Conservation (phyloP, 2,888 invertebrate genomes). For the Aethes cnicana region DNA sequence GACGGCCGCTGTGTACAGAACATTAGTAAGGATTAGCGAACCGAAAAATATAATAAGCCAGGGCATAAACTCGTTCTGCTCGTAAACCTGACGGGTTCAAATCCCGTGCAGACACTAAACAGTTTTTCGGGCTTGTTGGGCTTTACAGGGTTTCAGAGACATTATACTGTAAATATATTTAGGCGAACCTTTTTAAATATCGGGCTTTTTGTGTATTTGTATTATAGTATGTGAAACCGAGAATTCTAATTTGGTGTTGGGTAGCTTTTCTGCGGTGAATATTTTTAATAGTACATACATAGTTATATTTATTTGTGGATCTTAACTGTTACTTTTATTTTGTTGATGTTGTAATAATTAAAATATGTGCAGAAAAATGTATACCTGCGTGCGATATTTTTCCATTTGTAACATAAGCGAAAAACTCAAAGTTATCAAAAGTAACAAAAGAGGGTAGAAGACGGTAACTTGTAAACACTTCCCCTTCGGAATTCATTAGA, state of each 20-base stretch:
- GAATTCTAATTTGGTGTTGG: too few species aligned
- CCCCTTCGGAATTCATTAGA: slow-evolving; percentile 23
- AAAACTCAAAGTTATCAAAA: not conserved
- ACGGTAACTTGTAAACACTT: slow-evolving; percentile 21
- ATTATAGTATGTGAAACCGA: too few species aligned
- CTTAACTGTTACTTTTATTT: too few species aligned
- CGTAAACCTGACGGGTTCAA: slow-evolving; percentile 1
- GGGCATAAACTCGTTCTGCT: not conserved
- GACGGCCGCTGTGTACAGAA: not conserved
- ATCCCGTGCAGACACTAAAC: slow-evolving; percentile 9
- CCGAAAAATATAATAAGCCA: slow-evolving; percentile 10
- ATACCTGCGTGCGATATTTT: too few species aligned
- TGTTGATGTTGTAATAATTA: not conserved
- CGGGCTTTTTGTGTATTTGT: too few species aligned
- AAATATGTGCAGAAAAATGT: too few species aligned
- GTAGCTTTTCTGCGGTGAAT: not conserved
- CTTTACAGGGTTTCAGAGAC: not conserved
- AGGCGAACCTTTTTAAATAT: too few species aligned
- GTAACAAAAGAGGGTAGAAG: slow-evolving; percentile 2
- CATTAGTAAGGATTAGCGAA: slow-evolving; percentile 1
- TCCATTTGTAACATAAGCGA: too few species aligned
- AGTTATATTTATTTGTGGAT: not conserved
- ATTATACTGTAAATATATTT: not conserved
- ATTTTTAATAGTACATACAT: not conserved
- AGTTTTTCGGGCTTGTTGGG: slow-evolving; percentile 7